phyloP scores from a whole-genome alignment of 2,797 vertebrate genomes.

The Sciurus vulgaris region DNA sequence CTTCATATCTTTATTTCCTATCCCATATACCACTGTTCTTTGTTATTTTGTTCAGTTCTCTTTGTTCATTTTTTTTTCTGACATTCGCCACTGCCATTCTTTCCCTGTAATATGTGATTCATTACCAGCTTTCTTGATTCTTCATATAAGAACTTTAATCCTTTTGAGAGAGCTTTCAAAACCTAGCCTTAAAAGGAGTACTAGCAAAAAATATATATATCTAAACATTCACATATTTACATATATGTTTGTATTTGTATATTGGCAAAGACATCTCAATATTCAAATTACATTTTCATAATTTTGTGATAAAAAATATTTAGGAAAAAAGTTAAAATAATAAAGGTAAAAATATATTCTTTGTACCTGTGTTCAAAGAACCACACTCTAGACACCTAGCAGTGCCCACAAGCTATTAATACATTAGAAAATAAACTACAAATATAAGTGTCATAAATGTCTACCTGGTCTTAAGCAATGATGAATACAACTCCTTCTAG shows the following conservation, averaged over 20 bases:
- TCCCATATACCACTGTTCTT: not conserved
- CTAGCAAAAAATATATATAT: not conserved
- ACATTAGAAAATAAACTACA: not conserved
- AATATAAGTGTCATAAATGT: not conserved
- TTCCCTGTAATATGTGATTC: not conserved
- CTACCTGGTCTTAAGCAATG: not conserved
- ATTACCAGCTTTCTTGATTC: slow-evolving; percentile 2
- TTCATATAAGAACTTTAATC: not conserved
- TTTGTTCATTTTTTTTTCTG: not conserved
- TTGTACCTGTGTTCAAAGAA: not conserved
- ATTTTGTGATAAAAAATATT: slow-evolving; percentile 40
- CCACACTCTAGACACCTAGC: not conserved
- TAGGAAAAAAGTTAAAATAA: not conserved
- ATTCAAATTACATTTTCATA: slow-evolving; percentile 34
- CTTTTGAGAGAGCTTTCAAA: slow-evolving; percentile 27
- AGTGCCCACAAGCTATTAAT: slow-evolving; percentile 26
- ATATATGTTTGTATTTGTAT: not conserved
- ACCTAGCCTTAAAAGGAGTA: slow-evolving; percentile 8
- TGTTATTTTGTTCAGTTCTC: not conserved
- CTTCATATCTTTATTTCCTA: not conserved
- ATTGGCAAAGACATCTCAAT: slow-evolving; percentile 36
- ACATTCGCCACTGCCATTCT: not conserved
- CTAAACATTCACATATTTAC: not conserved
- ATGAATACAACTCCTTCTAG: not conserved
- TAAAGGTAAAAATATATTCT: slow-evolving; percentile 40